phyloP scores from a whole-genome alignment of 2,797 vertebrate species.

The Strix occidentalis region DNA sequence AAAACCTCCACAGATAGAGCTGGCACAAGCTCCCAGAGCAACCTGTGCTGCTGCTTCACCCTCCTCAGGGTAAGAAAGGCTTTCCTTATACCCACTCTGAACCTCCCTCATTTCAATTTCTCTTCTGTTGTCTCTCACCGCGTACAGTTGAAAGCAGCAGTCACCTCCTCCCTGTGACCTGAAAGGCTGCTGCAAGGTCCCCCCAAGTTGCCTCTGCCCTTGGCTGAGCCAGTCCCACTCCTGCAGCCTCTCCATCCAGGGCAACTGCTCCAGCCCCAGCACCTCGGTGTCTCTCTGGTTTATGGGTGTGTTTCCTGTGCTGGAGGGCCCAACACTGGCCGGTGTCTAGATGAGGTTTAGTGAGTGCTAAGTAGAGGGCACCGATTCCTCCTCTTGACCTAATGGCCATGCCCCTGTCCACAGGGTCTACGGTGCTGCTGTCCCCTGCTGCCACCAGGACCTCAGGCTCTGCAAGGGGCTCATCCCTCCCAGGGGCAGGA shows the following conservation, averaged over 20 bases:
- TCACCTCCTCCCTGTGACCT: not conserved
- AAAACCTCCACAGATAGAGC: not conserved
- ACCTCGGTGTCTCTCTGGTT: fast-evolving
- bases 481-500: not conserved
- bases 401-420: fast-evolving
- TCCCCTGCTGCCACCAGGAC: not conserved
- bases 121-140: not conserved
- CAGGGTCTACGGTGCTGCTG: not conserved
- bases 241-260: not conserved
- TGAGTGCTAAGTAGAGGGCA: not conserved
- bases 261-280: not conserved
- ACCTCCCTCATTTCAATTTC: not conserved
- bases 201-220: not conserved
- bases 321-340: not conserved
- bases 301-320: not conserved
- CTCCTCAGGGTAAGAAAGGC: not conserved
- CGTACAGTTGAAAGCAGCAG: not conserved
- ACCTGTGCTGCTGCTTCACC: not conserved
- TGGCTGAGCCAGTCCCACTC: not conserved
- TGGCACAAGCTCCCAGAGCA: not conserved
- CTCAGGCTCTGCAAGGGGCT: not conserved
- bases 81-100: not conserved
- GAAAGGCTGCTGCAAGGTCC: not conserved
- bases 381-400: not conserved
- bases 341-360: fast-evolving